Base-by-base conservation (phyloP, 2,797 vertebrate species). In the Anableps anableps region DNA sequence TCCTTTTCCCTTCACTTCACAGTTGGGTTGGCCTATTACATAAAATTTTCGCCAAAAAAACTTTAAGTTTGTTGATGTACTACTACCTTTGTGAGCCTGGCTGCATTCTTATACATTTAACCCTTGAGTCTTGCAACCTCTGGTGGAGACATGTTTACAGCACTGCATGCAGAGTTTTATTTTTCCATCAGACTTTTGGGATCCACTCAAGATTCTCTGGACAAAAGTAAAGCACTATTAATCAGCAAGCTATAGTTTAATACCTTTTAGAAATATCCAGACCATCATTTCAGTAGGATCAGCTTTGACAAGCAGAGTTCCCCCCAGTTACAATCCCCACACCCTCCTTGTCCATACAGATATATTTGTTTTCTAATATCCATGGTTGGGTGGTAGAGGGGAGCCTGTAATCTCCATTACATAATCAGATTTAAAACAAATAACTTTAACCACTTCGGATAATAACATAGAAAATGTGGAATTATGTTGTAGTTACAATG, bases 131-230 rank as follows among this genome's bases (percentile, higher is more conserved):
- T 73, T 58, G 76, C 83, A 8, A 4, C 85, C 83, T 86, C 92
- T 92, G 66, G 82, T 91, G 92, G 88, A 74, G 23, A 83, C 80
- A 78, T 50, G 8, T 17, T 3, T 74, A 36, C 51, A 80, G 14
- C 75, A 29, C 70, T 74, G 6, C 72, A 21, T 16, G 71, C 19
- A 31, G 14, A 50, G 0, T 0, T 0, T 47, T 38, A 64, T 17
- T 43, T 45, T n/a, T 3, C 14, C 16, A 45, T 36, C 17, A 19
- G 11, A 10, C 68, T 34, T 0, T 51, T 74, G 19, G n/a, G 14
- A 6, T 34, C 9, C 3, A 19, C 1, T 78, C 21, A 48, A 38
- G 53, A 47, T 0, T n/a, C 5, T 53, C 43, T 70, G 48, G 23
- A 26, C 31, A n/a, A 45, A 71, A 47, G 14, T 29, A 17, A 47